phyloP scores from a whole-genome alignment of 2,113 vertebrate genomes.

The Ictidomys tridecemlineatus region DNA sequence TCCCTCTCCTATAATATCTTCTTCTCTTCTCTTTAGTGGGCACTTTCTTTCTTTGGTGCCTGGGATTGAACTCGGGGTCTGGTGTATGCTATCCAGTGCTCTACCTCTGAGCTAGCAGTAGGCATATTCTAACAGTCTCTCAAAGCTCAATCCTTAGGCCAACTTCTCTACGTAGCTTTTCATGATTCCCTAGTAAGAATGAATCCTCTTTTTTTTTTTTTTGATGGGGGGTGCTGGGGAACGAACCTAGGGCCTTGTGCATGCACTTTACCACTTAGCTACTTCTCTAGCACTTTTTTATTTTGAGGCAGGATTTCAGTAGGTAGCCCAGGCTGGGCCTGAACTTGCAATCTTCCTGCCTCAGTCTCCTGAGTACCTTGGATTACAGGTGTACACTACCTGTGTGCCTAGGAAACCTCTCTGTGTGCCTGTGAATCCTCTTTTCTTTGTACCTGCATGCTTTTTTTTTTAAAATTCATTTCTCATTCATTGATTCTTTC shows the following conservation, averaged over 20 bases:
- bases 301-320: background rate
- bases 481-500: background rate
- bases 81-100: too few species aligned
- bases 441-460: background rate
- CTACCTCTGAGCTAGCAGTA: too few species aligned
- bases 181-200: background rate
- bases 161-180: background rate
- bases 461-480: background rate
- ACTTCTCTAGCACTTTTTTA: too few species aligned
- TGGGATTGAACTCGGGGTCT: too few species aligned
- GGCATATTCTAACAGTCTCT: background rate
- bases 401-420: background rate
- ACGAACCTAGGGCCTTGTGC: too few species aligned
- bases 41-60: background rate
- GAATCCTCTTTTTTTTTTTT: background rate
- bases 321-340: background rate
- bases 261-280: too few species aligned
- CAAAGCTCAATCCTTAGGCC: background rate
- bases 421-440: too few species aligned
- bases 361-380: background rate
- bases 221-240: too few species aligned
- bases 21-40: background rate
- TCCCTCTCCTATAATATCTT: background rate
- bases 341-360: background rate
- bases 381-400: background rate